phyloP scores from a whole-genome alignment of 2,797 vertebrate species.

The Cynodonichthys magdalenae region DNA sequence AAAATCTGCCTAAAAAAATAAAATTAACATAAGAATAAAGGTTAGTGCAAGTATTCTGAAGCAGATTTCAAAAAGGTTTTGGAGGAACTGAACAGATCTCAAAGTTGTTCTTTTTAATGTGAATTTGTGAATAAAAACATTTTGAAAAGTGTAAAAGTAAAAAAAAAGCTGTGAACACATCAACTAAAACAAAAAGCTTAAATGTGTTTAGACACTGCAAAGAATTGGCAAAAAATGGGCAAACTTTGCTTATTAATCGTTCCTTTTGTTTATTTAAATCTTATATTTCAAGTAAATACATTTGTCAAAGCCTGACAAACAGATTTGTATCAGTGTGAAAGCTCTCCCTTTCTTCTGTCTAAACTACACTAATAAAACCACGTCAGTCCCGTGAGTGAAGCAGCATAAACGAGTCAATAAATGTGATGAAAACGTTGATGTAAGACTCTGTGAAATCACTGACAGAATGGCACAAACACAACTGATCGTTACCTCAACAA shows the following conservation, averaged over 20 bases:
- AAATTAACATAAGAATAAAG: too few species aligned
- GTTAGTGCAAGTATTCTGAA: too few species aligned
- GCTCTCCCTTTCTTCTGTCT: neutral
- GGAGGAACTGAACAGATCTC: too few species aligned
- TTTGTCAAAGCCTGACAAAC: slow-evolving; percentile 2
- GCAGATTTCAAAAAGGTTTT: too few species aligned
- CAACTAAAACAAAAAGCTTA: too few species aligned
- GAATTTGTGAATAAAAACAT: too few species aligned
- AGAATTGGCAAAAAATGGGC: neutral
- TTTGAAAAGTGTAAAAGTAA: too few species aligned
- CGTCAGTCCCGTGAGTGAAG: slow-evolving; percentile 9
- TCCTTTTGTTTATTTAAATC: neutral
- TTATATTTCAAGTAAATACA: slow-evolving; percentile 14
- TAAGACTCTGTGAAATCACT: slow-evolving; percentile 54
- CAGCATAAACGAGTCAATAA: slow-evolving; percentile 34
- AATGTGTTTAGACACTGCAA: too few species aligned
- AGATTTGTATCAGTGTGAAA: neutral
- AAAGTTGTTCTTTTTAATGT: too few species aligned
- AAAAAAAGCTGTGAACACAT: too few species aligned
- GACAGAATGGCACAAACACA: slow-evolving; percentile 36
- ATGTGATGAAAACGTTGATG: slow-evolving; percentile 57
- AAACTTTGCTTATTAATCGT: neutral
- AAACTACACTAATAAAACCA: slow-evolving; percentile 35
- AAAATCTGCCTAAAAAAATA: too few species aligned
- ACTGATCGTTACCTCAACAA: slow-evolving; percentile 61